Conservation (phyloP, 92 coral and sea anemone species). For the Porites evermanni region DNA sequence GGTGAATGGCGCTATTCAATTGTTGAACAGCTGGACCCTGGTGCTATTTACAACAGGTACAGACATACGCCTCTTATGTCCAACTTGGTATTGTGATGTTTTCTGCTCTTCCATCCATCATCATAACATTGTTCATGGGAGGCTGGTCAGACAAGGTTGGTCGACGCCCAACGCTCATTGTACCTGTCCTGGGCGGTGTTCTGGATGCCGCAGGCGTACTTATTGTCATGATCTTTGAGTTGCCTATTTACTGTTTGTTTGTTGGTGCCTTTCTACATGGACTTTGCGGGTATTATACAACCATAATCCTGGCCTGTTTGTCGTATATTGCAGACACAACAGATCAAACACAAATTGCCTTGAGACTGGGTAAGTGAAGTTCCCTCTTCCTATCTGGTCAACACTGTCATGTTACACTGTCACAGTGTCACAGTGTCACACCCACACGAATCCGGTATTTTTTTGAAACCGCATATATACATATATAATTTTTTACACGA, state of each 20-base stretch:
- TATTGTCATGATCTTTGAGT: conserved; percentile 58
- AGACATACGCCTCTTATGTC: conserved; percentile 67
- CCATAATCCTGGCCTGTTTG: conserved; percentile 67
- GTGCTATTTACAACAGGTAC: conserved; percentile 57
- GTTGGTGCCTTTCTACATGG: conserved; percentile 74
- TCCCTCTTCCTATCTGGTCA: too few species aligned
- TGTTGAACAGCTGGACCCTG: not conserved
- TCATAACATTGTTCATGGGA: conserved; percentile 81
- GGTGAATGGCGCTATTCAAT: too few species aligned
- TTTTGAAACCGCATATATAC: too few species aligned
- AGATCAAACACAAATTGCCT: conserved; percentile 57
- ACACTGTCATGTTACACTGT: too few species aligned
- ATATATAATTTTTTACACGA: too few species aligned
- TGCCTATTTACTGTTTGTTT: conserved; percentile 68
- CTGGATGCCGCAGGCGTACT: conserved; percentile 63
- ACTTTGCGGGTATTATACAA: conserved; percentile 70
- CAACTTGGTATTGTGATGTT: conserved; percentile 55
- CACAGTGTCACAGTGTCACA: too few species aligned
- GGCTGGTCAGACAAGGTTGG: conserved; percentile 86
- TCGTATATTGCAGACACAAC: conserved; percentile 82
- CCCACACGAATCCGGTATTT: too few species aligned
- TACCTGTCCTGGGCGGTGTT: conserved; percentile 64
- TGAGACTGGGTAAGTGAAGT: conserved; percentile 68
- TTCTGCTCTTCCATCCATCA: conserved; percentile 69
- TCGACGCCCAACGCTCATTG: conserved; percentile 71